Evolutionary conservation across 1,140 invertebrate genomes (phyloP).

Genomic region (Panagrolaimus sp.): DNA sequence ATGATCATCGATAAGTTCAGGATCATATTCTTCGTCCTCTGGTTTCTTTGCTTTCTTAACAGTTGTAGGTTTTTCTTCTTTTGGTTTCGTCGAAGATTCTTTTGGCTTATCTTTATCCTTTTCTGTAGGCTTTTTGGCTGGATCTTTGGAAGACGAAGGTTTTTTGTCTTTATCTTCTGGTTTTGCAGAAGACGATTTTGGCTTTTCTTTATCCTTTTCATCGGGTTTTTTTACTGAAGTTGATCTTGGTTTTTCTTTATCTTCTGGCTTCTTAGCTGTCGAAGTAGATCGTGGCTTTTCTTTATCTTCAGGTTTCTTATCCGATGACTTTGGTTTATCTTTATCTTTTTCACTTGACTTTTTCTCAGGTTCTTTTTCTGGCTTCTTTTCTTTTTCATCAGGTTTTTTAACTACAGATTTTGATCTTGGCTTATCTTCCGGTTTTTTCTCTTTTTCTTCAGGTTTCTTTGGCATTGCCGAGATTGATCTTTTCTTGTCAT

Average conservation of each 20-base stretch:
- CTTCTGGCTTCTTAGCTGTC: not conserved
- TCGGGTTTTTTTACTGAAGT: not conserved
- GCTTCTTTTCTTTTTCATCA: constrained; percentile 2
- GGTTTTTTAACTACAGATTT: not conserved
- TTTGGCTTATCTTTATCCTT: not conserved
- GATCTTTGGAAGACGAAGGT: not conserved
- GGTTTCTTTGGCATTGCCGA: no score
- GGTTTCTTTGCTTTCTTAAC: no score
- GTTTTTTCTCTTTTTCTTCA: not conserved
- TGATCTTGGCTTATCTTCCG: not conserved
- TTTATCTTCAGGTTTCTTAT: not conserved
- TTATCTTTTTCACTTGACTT: not conserved
- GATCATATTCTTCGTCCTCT: not conserved
- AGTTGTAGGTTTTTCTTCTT: no score
- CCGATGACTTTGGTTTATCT: not conserved
- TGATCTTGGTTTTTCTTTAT: not conserved
- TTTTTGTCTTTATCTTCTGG: constrained; percentile 7
- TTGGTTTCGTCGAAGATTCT: no score
- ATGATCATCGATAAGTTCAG: not conserved
- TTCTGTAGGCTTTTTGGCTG: not conserved
- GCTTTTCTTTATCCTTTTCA: not conserved
- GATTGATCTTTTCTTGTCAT: no score
- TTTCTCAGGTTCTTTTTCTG: not conserved
- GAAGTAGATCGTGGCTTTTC: not conserved
- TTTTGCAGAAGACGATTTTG: not conserved